These are phyloP conservation scores for Holothuria scabra DNA, from an alignment of 53 echinoderm and acorn worm genomes.

Conservation along the genomic window DNA sequence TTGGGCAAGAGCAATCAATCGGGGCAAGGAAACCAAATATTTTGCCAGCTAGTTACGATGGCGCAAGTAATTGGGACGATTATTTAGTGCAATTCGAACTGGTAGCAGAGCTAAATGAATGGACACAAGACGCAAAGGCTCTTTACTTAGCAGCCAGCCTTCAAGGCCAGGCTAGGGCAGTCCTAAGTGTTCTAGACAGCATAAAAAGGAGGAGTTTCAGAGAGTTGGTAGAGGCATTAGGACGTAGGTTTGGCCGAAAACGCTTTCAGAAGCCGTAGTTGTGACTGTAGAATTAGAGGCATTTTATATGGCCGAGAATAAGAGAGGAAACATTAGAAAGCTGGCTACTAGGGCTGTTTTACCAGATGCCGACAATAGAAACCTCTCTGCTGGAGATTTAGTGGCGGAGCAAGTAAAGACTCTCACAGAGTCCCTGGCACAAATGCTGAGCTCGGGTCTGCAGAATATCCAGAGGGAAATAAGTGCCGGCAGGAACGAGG, in stretches of 20 bases:
- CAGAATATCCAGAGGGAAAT: too few relatives aligned
- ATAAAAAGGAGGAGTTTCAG: background rate
- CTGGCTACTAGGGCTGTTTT: background rate
- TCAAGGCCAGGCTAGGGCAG: conserved; percentile 21
- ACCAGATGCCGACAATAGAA: background rate
- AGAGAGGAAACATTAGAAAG: background rate
- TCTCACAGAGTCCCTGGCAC: too few relatives aligned
- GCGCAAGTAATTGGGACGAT: conserved; percentile 45
- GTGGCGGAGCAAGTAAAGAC: too few relatives aligned
- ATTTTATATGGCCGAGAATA: conserved; percentile 35
- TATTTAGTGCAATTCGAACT: conserved; percentile 63
- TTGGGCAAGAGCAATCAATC: too few relatives aligned
- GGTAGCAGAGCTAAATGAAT: conserved; percentile 57
- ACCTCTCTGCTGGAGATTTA: background rate
- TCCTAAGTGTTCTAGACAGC: conserved; percentile 26
- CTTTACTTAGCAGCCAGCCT: conserved; percentile 32
- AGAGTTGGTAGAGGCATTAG: background rate
- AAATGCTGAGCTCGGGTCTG: too few relatives aligned
- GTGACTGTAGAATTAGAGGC: conserved; percentile 64
- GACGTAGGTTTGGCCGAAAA: conserved; percentile 33
- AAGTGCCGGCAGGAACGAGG: too few relatives aligned
- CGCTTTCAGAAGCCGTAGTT: conserved; percentile 49
- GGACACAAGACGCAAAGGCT: conserved; percentile 36
- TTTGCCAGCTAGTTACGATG: background rate
- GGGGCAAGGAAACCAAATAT: too few relatives aligned